These are phyloP conservation scores for Drosophila setosimentum DNA, from an alignment of 2,888 invertebrate species.

Conservation along the genomic window DNA sequence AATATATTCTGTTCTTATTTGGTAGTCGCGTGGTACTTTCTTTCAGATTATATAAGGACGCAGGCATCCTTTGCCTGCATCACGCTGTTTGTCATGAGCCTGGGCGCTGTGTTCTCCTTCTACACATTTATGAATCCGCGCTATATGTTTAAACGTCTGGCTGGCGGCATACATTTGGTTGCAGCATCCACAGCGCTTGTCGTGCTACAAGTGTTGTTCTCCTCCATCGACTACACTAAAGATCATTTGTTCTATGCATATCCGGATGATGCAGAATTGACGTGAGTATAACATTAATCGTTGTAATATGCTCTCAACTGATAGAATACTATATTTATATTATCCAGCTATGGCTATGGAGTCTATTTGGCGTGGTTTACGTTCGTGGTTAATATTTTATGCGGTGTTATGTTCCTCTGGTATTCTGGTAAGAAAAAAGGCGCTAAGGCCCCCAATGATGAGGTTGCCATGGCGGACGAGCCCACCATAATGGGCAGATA, in stretches of 20 bases:
- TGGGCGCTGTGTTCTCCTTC: slow-evolving; percentile 92
- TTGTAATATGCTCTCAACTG: no score
- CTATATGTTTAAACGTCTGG: slow-evolving; percentile 95
- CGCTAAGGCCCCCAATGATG: slow-evolving; percentile 92
- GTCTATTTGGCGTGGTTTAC: slow-evolving; percentile 92
- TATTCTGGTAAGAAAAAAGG: slow-evolving; percentile 94
- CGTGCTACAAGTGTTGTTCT: slow-evolving; percentile 92
- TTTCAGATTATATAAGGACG: slow-evolving; percentile 92
- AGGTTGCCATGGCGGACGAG: slow-evolving; percentile 93
- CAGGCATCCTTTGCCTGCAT: slow-evolving; percentile 94
- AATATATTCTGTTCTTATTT: slow-evolving; percentile 37
- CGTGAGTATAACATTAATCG: slow-evolving; percentile 84
- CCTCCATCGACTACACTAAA: slow-evolving; percentile 90
- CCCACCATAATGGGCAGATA: slow-evolving; percentile 91
- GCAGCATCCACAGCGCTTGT: slow-evolving; percentile 93
- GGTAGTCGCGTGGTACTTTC: slow-evolving; percentile 55
- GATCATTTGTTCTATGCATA: slow-evolving; percentile 88
- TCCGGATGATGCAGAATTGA: slow-evolving; percentile 88
- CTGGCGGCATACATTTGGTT: slow-evolving; percentile 93
- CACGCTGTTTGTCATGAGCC: slow-evolving; percentile 91
- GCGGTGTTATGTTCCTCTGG: slow-evolving; percentile 91
- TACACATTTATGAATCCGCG: slow-evolving; percentile 94
- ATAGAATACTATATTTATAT: no score
- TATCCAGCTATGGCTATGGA: slow-evolving; percentile 89
- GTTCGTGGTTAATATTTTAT: slow-evolving; percentile 89